Evolutionary conservation across 2,888 invertebrate genomes (phyloP), one percentile per base, ranked within the genome.

Genomic region (Caenorhabditis auriculariae): DNA sequence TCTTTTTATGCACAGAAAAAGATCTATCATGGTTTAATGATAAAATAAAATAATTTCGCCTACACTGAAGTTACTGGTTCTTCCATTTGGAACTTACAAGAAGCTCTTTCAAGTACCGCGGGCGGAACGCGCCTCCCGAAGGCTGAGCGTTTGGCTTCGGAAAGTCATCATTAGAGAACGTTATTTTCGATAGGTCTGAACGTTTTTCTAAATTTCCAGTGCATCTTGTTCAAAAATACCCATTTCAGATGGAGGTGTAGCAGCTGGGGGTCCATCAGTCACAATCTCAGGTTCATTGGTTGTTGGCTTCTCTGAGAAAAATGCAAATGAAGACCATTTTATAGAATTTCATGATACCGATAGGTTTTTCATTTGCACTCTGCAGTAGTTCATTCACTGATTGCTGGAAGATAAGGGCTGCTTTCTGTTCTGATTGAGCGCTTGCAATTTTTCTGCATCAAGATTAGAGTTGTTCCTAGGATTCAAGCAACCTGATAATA

Each of bases 361-460:
- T 58, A 37, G 57, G 57, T 38, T 57, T 57, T 17, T 61, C 61
- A 27, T 63, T 55, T 9, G 63, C 59, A 27, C 59, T 64, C 32
- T 64, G 63, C 44, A 64, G 44, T 32, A 64, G 56, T 41, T 60
- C 54, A 47, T 59, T 64, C 52, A 64, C 26, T 26, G 63, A 64
- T 55, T 71, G 68, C 50, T 71, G 68, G 48, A 71, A 66, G 9
- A 71, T 58, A 41, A 66, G 66, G 17, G 66, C 71, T 15, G 71
- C 71, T 19, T 58, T 57, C 24, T 56, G 56, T 46, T 66, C 66
- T n/a, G 63, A 61, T 37, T 60, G 61, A 43, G 69, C 64, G n/a
- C 54, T 56, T 37, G 64, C 69, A 46, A 71, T 69, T 53, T 71
- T 66, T n/a, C n/a, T n/a, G n/a, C n/a, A n/a, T n/a, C n/a, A n/a